Evolutionary conservation across 2,797 vertebrate genomes (phyloP), one percentile per base, ranked within the genome.

Genomic region (Silurus lanzhouensis): DNA sequence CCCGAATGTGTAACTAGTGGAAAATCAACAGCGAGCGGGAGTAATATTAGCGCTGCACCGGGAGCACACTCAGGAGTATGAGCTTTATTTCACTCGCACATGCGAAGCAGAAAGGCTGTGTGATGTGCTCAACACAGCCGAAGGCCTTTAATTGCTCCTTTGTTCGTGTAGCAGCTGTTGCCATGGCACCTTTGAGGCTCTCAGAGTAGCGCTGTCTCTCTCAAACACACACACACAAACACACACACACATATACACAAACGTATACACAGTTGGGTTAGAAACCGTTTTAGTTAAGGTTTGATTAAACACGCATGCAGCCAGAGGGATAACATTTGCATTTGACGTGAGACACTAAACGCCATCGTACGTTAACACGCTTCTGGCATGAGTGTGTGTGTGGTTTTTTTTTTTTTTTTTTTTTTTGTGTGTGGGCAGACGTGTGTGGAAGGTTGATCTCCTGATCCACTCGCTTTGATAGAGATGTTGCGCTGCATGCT

Each of bases 81-180:
- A 77, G 74, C 25, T 31, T 77, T 58, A 77, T 77, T 77, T 58
- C 25, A 20, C 74, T 58, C 22, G 12, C 52, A 27, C 64, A 57
- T 81, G 58, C 38, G 78, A 70, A 75, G 64, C 78, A 64, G 46
- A 68, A 85, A 64, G 79, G 67, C 85, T 85, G 85, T 76, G 38
- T 75, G 83, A 87, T 77, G 77, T 82, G 66, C 85, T 27, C 81
- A 78, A 72, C 76, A 44, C 79, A 67, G 81, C 84, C 77, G 68
- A 83, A 70, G 63, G 80, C 82, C 52, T 89, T 85, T 88, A 89
- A 89, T 88, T 87, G 85, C 83, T 82, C 83, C 46, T 86, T 86
- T 88, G 75, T 87, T 88, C 87, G 52, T 82, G 85, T 87, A 87
- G 85, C 87, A 85, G 85, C 81, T 12, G 85, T 89, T 88, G 74